Evolutionary conservation across 2,113 vertebrate species (phyloP).

Genomic region (Suncus etruscus): DNA sequence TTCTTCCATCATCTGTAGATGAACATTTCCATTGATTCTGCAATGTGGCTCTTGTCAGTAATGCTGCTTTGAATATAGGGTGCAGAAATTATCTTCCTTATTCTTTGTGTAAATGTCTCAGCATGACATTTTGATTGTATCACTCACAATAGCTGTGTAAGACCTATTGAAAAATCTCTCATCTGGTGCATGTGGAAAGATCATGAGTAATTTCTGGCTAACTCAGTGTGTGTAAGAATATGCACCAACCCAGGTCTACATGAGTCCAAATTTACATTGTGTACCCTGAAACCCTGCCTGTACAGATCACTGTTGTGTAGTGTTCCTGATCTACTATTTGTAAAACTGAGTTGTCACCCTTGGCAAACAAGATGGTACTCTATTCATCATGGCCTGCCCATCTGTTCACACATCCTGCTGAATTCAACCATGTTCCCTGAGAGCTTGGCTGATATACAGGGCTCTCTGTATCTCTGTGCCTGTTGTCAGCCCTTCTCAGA

Average conservation of each 20-base stretch:
- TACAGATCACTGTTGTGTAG: neutral
- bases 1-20: too few species aligned
- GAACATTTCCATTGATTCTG: too few species aligned
- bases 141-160: neutral
- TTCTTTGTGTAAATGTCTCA: too few species aligned
- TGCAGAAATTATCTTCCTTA: too few species aligned
- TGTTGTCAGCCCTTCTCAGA: neutral
- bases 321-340: neutral
- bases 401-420: too few species aligned
- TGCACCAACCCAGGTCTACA: neutral
- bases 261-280: neutral
- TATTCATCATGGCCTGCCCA: neutral
- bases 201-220: neutral
- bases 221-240: neutral
- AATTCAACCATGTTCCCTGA: too few species aligned
- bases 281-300: fast-evolving
- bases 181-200: neutral
- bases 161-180: neutral
- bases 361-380: neutral
- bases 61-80: too few species aligned
- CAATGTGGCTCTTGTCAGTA: too few species aligned
- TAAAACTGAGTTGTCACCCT: fast-evolving
- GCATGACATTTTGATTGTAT: fast-evolving
- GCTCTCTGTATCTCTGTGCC: too few species aligned
- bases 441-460: too few species aligned